Conservation (phyloP, 2,797 vertebrate genomes). For the Darevskia nairensis region DNA sequence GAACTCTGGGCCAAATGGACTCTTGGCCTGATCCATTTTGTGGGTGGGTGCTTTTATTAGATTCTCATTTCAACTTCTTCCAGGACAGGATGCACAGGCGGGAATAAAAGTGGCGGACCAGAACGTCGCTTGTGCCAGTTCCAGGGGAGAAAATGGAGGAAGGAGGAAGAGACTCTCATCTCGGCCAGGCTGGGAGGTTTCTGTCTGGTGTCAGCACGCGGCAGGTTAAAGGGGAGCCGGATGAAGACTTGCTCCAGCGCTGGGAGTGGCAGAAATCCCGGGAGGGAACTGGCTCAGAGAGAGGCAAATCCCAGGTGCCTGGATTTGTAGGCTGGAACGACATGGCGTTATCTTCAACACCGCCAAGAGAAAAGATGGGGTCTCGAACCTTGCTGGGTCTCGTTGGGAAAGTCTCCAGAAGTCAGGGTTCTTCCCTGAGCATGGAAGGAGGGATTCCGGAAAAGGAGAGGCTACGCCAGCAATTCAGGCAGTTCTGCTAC, state of each 20-base stretch:
- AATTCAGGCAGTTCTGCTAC: constrained; percentile 24
- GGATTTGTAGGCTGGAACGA: not conserved
- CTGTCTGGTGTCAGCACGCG: not conserved
- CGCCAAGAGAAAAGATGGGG: not conserved
- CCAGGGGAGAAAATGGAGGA: constrained; percentile 11
- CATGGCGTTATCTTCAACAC: not conserved
- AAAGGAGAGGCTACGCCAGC: not conserved
- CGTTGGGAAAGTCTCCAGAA: not conserved
- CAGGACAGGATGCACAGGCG: not conserved
- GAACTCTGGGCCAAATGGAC: not conserved
- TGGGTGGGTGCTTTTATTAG: not conserved
- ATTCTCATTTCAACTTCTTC: not conserved
- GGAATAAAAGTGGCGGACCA: not conserved
- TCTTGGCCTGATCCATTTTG: not conserved
- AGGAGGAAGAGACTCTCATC: not conserved
- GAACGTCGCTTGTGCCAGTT: not conserved
- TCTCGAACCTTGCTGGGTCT: not conserved
- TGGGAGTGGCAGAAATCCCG: not conserved
- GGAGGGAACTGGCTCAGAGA: not conserved
- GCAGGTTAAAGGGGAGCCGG: constrained; percentile 4
- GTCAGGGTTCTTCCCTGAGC: not conserved
- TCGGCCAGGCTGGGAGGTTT: not conserved
- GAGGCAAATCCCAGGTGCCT: not conserved
- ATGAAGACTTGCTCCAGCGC: too few species aligned
- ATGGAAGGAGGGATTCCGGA: not conserved